phyloP scores from a whole-genome alignment of 2,888 invertebrate genomes.

The Meloe dianella region DNA sequence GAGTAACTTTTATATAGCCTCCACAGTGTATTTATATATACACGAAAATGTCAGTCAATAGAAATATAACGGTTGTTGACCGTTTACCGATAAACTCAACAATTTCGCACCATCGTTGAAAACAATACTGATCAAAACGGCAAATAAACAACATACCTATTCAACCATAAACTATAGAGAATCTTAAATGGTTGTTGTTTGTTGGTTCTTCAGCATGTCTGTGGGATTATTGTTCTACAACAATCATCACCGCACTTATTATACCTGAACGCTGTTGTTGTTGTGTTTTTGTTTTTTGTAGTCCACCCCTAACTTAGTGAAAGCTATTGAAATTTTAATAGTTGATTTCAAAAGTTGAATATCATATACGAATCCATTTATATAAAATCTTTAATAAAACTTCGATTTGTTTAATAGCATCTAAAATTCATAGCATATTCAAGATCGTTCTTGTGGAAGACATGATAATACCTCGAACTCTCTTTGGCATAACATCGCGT shows the following conservation, averaged over 20 bases:
- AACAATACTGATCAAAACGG: background rate
- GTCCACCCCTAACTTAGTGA: background rate
- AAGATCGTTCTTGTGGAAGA: slow-evolving; percentile 46
- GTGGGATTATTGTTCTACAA: slow-evolving; percentile 25
- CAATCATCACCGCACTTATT: background rate
- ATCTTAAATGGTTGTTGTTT: slow-evolving; percentile 5
- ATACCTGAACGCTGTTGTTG: background rate
- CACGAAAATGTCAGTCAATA: slow-evolving; percentile 32
- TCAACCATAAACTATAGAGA: background rate
- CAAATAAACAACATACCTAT: background rate
- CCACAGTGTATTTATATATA: slow-evolving; percentile 13
- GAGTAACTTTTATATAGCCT: slow-evolving; percentile 29
- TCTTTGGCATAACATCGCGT: slow-evolving; percentile 41
- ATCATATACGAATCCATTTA: background rate
- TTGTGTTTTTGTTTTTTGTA: background rate
- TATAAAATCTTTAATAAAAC: slow-evolving; percentile 42
- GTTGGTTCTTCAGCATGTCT: background rate
- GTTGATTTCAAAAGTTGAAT: background rate
- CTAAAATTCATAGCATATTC: slow-evolving; percentile 46
- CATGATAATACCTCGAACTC: slow-evolving; percentile 44
- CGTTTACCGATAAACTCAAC: background rate
- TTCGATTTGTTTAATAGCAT: slow-evolving; percentile 48
- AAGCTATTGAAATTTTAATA: background rate
- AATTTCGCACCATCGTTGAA: background rate
- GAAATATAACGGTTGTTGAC: slow-evolving; percentile 27